Conservation (phyloP, 2,888 invertebrate genomes). For the Eilema caniola region DNA sequence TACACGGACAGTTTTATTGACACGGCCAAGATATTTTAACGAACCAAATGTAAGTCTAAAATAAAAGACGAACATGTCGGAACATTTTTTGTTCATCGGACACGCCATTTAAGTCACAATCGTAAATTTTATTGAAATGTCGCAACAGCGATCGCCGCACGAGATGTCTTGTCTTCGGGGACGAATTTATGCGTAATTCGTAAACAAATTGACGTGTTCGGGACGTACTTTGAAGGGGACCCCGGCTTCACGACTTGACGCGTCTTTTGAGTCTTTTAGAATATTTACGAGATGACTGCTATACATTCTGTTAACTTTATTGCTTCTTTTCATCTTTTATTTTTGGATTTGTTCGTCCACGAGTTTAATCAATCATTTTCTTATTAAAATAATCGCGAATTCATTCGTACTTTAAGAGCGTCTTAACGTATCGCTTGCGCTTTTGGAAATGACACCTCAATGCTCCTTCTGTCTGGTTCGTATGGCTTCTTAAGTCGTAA, state of each 20-base stretch:
- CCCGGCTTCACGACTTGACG: conserved; percentile 78
- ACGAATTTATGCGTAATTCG: conserved; percentile 87
- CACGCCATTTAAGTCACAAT: conserved; percentile 86
- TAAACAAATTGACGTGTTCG: conserved; percentile 86
- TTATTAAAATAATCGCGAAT: conserved; percentile 49
- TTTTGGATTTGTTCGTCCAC: conserved; percentile 30
- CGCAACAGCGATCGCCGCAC: conserved; percentile 84
- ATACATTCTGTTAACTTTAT: conserved; percentile 62
- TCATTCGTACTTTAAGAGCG: conserved; percentile 53
- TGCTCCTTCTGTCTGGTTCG: conserved; percentile 71
- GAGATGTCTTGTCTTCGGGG: conserved; percentile 84
- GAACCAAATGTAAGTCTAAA: conserved; percentile 79
- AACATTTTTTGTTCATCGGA: conserved; percentile 81
- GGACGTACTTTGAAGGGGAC: conserved; percentile 77
- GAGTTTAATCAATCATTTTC: conserved; percentile 39
- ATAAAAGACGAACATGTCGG: conserved; percentile 81
- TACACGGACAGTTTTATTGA: conserved; percentile 80
- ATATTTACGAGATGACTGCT: conserved; percentile 65
- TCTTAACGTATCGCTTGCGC: conserved; percentile 72
- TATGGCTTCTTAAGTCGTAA: conserved; percentile 85
- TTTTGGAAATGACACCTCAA: conserved; percentile 79
- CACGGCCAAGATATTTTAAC: conserved; percentile 82
- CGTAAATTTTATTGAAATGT: conserved; percentile 87
- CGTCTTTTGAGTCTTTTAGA: conserved; percentile 73
- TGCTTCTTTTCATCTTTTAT: conserved; percentile 50